These are phyloP conservation scores for Psix sp. DNA, from an alignment of 1,140 invertebrate genomes.

Conservation along the genomic window DNA sequence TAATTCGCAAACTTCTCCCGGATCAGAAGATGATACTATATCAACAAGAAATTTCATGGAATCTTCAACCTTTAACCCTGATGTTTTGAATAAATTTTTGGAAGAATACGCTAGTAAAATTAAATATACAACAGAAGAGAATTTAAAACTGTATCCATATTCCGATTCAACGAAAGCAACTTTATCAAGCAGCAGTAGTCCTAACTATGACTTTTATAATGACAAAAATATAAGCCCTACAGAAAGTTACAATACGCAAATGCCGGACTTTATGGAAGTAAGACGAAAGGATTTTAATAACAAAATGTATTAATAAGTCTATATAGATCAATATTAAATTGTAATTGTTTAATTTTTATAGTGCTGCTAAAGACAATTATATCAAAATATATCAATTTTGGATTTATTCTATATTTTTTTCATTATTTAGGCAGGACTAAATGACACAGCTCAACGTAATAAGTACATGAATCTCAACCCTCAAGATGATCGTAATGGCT, in stretches of 20 bases:
- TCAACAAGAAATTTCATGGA: slow-evolving; percentile 65
- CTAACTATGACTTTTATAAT: slow-evolving; percentile 25
- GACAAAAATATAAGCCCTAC: slow-evolving; percentile 16
- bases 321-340: slow-evolving; percentile 4
- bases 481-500: slow-evolving; percentile 83
- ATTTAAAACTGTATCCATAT: slow-evolving; percentile 52
- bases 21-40: slow-evolving; percentile 6
- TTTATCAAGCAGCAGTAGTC: slow-evolving; percentile 1
- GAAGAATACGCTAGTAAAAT: slow-evolving; percentile 80
- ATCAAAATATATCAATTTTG: no score
- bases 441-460: slow-evolving; percentile 74
- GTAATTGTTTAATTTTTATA: not conserved
- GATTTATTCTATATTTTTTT: no score
- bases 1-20: slow-evolving; percentile 20
- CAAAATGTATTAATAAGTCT: no score
- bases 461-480: slow-evolving; percentile 75
- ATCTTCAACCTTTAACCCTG: slow-evolving; percentile 74
- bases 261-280: slow-evolving; percentile 27
- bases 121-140: slow-evolving; percentile 69
- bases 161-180: slow-evolving; percentile 21
- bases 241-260: slow-evolving; percentile 25
- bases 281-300: no score
- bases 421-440: slow-evolving; percentile 68
- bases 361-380: no score
- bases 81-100: slow-evolving; percentile 79